Evolutionary conservation across 2,113 vertebrate genomes (phyloP), one percentile per base, ranked within the genome.

Genomic region (Abramis brama): DNA sequence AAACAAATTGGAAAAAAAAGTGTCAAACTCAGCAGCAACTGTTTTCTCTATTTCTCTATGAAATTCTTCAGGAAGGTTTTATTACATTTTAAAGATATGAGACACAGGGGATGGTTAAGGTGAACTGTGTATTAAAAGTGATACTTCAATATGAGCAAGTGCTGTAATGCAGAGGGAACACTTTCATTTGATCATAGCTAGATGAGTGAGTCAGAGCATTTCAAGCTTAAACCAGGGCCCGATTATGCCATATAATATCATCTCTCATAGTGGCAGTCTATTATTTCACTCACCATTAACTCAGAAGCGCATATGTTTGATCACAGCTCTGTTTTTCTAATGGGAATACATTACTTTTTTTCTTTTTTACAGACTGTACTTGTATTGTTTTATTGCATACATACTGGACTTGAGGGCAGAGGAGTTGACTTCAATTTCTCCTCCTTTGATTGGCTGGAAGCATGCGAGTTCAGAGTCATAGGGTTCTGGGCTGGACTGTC

Each of bases 391-490:
- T 23, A 39, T n/a, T 12, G 33, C 36, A 36, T 81, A 96, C 95
- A 11, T 95, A 99, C 98, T 97, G 87, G 97, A 94, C 91, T 97
- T 99, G 55, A 99, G 93, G 68, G 95, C 95, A 60, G 97, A 97
- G 74, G 97, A 95, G 86, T 96, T 99, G 89, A 99, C 98, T 95
- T 99, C 97, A 52, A 99, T 98, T 92, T 98, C 98, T n/a, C 97
- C 97, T 84, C 97, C 96, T 59, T 95, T 88, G 86, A 97, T 91
- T 8, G 97, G 97, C 88, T 97, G 97, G 92, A 98, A 98, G 1
- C 93, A 95, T 6, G 97, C 95, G 82, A 98, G 94, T 82, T 99
- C 97, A 0, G 94, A 91, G 82, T 98, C 96, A 87, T 97, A 97
- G 79, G 95, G 93, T 59, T 98, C 97, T 9, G 97, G 96, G 91